Evolutionary conservation across 2,888 invertebrate genomes (phyloP).

Genomic region (Unio pictorum): DNA sequence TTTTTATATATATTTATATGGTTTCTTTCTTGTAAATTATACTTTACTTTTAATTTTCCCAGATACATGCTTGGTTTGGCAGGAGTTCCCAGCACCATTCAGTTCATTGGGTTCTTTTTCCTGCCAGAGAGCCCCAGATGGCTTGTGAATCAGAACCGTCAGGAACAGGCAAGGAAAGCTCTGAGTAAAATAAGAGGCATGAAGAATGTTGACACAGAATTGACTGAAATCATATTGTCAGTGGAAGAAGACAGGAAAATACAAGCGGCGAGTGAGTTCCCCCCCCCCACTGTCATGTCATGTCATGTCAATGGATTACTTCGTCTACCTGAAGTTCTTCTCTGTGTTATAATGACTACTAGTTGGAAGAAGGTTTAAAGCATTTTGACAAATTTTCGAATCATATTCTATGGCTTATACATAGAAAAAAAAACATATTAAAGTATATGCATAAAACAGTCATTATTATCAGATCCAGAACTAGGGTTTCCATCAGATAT

Average conservation of each 20-base stretch:
- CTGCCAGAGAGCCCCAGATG: constrained; percentile 75
- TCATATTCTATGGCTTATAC: no score
- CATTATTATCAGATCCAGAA: no score
- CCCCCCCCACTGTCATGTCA: no score
- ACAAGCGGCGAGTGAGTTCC: background rate
- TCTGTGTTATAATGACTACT: no score
- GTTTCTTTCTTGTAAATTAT: constrained; percentile 1
- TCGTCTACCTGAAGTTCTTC: no score
- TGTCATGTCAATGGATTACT: no score
- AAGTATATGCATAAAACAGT: no score
- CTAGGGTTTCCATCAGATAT: no score
- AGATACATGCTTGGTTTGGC: constrained; percentile 76
- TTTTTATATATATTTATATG: background rate
- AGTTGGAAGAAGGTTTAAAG: no score
- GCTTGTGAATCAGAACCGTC: constrained; percentile 50
- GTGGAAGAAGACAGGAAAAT: constrained; percentile 36
- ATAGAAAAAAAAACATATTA: no score
- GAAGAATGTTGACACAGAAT: constrained; percentile 68
- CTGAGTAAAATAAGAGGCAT: constrained; percentile 67
- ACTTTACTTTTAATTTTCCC: constrained; percentile 10
- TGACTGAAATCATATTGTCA: constrained; percentile 67
- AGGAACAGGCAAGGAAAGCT: constrained; percentile 63
- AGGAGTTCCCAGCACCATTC: constrained; percentile 73
- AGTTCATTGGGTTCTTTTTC: constrained; percentile 74
- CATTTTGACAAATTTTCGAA: no score